Base-by-base conservation (phyloP, 2,113 vertebrate genomes). In the Pituophis catenifer region DNA sequence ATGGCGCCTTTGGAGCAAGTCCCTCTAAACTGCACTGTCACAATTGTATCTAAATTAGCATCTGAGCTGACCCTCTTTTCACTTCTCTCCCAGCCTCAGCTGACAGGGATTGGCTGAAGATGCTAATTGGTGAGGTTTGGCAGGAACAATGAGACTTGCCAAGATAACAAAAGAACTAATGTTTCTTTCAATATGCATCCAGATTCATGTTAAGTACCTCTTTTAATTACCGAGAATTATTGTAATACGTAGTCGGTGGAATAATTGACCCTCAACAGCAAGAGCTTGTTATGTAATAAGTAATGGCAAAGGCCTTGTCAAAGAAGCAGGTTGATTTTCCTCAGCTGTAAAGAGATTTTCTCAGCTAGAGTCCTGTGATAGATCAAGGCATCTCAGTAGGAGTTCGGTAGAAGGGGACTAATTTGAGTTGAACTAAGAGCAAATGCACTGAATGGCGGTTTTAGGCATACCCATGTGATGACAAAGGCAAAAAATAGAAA, bases 31-130 rank as follows among this genome's bases (percentile, higher is more conserved):
- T 93, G 94, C 91, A 96, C 98, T 97, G 97, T 97, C 98, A 98
- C 98, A 98, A 97, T 98, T 98, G 97, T 98, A 98, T 98, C 98
- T 98, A 98, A 98, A 98, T 98, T 98, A 98, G 98, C 98, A 98
- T 98, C 98, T 98, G 97, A 98, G 97, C 48, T 98, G 97, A 97
- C 97, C 97, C 97, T 95, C 94, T 96, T 96, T 92, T 96, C 96
- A 95, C 96, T 95, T 90, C 96, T 96, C 94, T 95, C 23, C 93
- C 94, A 96, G 97, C 94, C 95, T 96, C 97, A 97, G 97, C 97
- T 97, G 98, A 98, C 97, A 97, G 95, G 97, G 97, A 98, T 98
- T 98, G 97, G 97, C 96, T 97, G 96, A 97, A 97, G 98, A 98
- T 97, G 97, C 97, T 98, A 98, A 98, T 98, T 98, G 98, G 97